phyloP scores from a whole-genome alignment of 2,888 invertebrate genomes.

The Polyommatus iphigenia region DNA sequence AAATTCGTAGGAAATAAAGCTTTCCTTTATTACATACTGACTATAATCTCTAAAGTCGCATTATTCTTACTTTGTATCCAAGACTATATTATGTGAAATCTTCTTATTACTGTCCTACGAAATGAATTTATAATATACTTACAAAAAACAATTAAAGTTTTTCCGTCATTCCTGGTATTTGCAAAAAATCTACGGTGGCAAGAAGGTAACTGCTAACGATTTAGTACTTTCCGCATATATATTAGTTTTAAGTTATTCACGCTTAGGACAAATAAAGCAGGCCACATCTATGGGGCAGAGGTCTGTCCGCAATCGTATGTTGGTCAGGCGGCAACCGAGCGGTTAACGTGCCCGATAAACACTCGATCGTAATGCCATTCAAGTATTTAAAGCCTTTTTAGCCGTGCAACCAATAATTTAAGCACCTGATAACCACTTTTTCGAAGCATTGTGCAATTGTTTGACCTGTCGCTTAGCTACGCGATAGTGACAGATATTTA shows the following conservation, averaged over 20 bases:
- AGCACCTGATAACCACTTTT: slow-evolving; percentile 54
- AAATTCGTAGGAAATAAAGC: too few species aligned
- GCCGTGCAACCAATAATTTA: slow-evolving; percentile 51
- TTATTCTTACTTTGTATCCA: too few species aligned
- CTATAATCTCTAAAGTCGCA: too few species aligned
- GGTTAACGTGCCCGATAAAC: slow-evolving; percentile 59
- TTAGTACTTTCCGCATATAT: not conserved
- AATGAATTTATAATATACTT: too few species aligned
- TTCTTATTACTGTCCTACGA: too few species aligned
- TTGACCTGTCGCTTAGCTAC: slow-evolving; percentile 47
- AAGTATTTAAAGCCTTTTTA: slow-evolving; percentile 58
- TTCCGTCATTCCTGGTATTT: too few species aligned
- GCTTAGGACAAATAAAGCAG: not conserved
- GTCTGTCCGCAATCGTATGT: slow-evolving; percentile 47
- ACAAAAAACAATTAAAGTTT: too few species aligned
- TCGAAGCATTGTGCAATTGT: slow-evolving; percentile 63
- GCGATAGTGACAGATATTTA: slow-evolving; percentile 55
- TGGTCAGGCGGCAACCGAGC: slow-evolving; percentile 48
- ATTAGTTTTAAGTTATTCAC: not conserved
- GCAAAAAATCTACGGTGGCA: too few species aligned
- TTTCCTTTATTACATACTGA: too few species aligned
- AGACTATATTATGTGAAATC: too few species aligned
- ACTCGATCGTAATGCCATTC: slow-evolving; percentile 54
- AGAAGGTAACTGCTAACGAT: not conserved
- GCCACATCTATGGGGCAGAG: slow-evolving; percentile 35